Conservation (phyloP, 2,888 invertebrate genomes). For the Chaitophorus viminalis region DNA sequence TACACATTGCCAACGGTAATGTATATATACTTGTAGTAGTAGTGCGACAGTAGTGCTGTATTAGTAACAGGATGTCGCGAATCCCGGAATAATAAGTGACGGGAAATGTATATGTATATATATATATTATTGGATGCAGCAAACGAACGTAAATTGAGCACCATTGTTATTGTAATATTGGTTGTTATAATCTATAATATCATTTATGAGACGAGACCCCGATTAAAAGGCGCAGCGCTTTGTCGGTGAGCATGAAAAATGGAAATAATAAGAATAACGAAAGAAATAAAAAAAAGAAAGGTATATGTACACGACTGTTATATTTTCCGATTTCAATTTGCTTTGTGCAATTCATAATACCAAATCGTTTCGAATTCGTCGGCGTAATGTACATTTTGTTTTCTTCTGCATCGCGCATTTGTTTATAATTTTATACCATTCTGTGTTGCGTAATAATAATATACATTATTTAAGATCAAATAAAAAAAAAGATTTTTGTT, state of each 20-base stretch:
- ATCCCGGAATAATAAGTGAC: slow-evolving; percentile 3
- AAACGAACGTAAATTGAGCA: neutral
- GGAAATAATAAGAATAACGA: too few relatives aligned
- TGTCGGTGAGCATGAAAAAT: neutral
- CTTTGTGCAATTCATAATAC: neutral
- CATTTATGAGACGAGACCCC: neutral
- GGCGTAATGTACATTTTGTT: neutral
- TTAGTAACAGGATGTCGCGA: neutral
- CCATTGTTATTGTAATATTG: neutral
- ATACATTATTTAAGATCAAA: neutral
- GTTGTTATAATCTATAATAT: too few relatives aligned
- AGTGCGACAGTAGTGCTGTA: too few relatives aligned
- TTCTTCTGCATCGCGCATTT: neutral
- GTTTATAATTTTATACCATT: neutral
- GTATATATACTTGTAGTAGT: neutral
- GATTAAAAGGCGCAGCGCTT: neutral
- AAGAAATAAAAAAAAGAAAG: neutral
- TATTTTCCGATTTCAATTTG: neutral
- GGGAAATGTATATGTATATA: too few relatives aligned
- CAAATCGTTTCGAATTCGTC: neutral
- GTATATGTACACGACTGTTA: neutral
- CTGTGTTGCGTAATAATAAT: neutral
- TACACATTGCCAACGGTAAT: slow-evolving; percentile 8
- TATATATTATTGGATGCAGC: too few relatives aligned
- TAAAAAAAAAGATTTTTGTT: neutral